Evolutionary conservation across 2,888 invertebrate species (phyloP).

Genomic region (Noctua comes): DNA sequence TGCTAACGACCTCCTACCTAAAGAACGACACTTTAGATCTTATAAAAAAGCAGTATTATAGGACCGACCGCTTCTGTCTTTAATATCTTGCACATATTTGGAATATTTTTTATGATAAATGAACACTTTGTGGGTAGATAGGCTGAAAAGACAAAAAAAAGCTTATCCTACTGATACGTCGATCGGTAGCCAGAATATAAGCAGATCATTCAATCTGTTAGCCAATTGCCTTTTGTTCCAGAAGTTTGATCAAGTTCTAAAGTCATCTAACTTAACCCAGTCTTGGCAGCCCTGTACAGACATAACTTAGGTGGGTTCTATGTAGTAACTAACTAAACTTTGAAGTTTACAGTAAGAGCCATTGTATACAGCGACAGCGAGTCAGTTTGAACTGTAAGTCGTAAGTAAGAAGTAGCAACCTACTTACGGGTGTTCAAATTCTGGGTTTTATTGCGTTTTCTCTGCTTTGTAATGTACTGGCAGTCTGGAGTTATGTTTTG

Average conservation of each 20-base stretch:
- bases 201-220: neutral
- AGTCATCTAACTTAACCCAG: neutral
- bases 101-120: neutral
- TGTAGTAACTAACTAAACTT: conserved; percentile 17
- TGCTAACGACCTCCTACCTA: conserved; percentile 21
- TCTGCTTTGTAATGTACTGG: neutral
- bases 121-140: neutral
- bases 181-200: neutral
- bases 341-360: conserved; percentile 39
- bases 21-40: neutral
- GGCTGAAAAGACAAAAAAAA: neutral
- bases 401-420: neutral
- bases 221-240: neutral
- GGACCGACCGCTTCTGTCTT: neutral
- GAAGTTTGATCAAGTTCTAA: neutral
- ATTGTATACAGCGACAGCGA: conserved; percentile 30
- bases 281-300: conserved; percentile 6
- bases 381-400: conserved; percentile 6
- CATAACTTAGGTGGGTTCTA: conserved; percentile 15
- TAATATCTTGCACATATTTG: neutral
- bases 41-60: neutral
- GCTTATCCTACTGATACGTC: neutral
- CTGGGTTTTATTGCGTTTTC: conserved; percentile 4
- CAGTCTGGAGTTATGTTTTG: neutral
- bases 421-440: neutral